Evolutionary conservation across 2,797 vertebrate genomes (phyloP).

Genomic region (Melanotaenia nigrans): DNA sequence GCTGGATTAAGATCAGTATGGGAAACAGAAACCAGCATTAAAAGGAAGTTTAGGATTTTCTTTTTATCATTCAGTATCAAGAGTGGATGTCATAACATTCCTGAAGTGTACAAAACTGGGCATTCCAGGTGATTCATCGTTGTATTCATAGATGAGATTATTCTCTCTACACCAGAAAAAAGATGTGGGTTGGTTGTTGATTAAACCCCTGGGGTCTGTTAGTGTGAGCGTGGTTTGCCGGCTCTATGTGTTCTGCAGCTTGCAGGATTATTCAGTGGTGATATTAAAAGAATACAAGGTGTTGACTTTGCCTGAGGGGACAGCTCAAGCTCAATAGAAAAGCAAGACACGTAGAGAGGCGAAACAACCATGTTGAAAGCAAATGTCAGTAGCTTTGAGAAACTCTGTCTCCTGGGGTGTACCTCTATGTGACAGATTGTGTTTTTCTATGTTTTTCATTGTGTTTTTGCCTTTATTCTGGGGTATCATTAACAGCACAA

Average conservation of each 20-base stretch:
- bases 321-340: slow-evolving; percentile 38
- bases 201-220: slow-evolving; percentile 48
- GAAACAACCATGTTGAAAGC: slow-evolving; percentile 52
- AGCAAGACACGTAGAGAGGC: slow-evolving; percentile 48
- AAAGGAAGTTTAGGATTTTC: not conserved
- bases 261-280: slow-evolving; percentile 57
- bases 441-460: slow-evolving; percentile 10
- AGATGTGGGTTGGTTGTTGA: slow-evolving; percentile 64
- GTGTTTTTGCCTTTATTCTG: not conserved
- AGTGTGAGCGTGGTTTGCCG: slow-evolving; percentile 9
- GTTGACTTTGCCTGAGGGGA: slow-evolving; percentile 57
- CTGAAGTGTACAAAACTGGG: slow-evolving; percentile 3
- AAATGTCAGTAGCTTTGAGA: slow-evolving; percentile 63
- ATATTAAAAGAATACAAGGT: slow-evolving; percentile 59
- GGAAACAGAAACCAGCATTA: not conserved
- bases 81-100: slow-evolving; percentile 16
- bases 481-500: not conserved
- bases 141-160: slow-evolving; percentile 38
- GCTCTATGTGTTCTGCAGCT: slow-evolving; percentile 14
- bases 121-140: slow-evolving; percentile 24
- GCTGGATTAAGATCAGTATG: not conserved
- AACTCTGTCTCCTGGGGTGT: slow-evolving; percentile 35
- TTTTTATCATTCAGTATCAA: not conserved
- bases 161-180: slow-evolving; percentile 58
- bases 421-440: slow-evolving; percentile 23